phyloP scores from a whole-genome alignment of 2,113 vertebrate species.

The Globicephala melas region DNA sequence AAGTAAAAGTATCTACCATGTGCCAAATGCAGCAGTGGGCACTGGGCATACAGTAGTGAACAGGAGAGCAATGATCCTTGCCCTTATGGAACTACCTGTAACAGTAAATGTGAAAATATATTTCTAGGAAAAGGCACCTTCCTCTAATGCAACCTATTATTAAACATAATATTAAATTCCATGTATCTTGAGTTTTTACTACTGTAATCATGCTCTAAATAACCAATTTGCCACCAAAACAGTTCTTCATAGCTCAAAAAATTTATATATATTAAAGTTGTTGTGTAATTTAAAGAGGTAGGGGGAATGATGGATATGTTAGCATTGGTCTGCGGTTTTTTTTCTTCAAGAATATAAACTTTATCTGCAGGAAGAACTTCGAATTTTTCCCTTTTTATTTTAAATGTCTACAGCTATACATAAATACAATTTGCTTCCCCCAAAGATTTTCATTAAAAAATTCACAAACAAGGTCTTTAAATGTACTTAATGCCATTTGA shows the following conservation, averaged over 20 bases:
- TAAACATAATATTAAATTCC: conserved; percentile 24
- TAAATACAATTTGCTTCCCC: neutral
- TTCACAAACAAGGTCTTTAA: neutral
- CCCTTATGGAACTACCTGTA: neutral
- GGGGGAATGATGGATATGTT: neutral
- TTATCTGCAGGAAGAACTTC: conserved; percentile 15
- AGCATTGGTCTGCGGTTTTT: neutral
- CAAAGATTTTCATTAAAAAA: conserved; percentile 8
- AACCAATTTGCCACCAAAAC: neutral
- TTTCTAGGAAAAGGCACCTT: neutral
- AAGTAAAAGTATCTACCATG: neutral
- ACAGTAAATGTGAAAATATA: neutral
- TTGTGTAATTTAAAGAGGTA: neutral
- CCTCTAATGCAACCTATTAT: neutral
- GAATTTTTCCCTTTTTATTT: conserved; percentile 18
- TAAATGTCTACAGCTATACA: conserved; percentile 26
- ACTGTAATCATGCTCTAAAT: conserved; percentile 16
- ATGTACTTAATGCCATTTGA: neutral
- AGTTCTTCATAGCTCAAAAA: neutral
- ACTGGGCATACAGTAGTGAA: neutral
- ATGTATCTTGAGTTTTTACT: neutral
- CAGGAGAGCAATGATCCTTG: neutral
- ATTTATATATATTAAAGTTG: neutral
- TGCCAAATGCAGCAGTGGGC: neutral
- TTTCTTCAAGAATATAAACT: conserved; percentile 12